Percentiles rank a stretch among this genome's conserved stretches.
Evolutionary conservation across 2,797 vertebrate genomes (phyloP).

Genomic region (Graptemys geographica): DNA sequence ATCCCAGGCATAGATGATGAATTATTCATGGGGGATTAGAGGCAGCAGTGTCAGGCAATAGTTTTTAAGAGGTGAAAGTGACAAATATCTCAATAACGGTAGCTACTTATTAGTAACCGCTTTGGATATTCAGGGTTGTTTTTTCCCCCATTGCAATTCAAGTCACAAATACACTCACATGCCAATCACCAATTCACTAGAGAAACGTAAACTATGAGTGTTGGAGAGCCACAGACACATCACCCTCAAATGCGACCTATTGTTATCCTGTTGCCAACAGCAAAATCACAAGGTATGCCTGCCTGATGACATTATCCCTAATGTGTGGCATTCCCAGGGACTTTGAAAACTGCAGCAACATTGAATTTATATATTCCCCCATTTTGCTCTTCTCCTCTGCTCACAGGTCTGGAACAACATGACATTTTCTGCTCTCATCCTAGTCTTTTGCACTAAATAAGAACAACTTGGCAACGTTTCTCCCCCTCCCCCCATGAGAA

Average conservation of each 20-base stretch:
- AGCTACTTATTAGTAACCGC: background rate
- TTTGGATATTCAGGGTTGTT: background rate
- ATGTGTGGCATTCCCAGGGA: accelerated
- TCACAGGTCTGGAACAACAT: background rate
- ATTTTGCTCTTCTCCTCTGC: background rate
- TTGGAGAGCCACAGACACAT: background rate
- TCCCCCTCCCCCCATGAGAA: no score
- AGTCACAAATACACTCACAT: background rate
- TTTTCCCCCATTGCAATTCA: background rate
- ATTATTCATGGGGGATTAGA: background rate
- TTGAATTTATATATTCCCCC: background rate
- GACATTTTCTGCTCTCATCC: background rate
- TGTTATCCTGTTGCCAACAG: background rate
- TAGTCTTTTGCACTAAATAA: background rate
- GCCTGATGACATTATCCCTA: background rate
- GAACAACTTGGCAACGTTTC: background rate
- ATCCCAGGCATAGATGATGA: background rate
- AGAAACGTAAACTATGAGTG: background rate
- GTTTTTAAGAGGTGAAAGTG: background rate
- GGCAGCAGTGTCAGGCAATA: background rate
- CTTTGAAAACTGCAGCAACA: background rate
- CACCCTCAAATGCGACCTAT: background rate
- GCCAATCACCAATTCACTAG: background rate
- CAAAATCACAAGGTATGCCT: accelerated
- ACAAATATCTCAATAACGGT: background rate